Evolutionary conservation across 2,888 invertebrate genomes (phyloP).

Genomic region (Tenthredo livida): DNA sequence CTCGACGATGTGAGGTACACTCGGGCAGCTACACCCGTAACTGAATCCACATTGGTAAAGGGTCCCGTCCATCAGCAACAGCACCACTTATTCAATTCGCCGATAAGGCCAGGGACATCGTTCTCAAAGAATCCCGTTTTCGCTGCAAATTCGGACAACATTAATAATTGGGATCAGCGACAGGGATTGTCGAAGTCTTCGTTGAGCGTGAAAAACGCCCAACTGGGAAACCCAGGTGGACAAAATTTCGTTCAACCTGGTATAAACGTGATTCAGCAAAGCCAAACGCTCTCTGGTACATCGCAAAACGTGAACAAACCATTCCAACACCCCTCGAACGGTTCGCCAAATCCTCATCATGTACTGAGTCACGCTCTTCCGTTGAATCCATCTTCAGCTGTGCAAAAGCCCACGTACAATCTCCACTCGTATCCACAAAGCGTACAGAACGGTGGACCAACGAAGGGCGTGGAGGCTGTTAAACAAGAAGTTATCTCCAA

Average conservation of each 20-base stretch:
- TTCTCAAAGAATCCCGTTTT: conserved; percentile 4
- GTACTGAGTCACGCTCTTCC: neutral
- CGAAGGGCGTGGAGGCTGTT: neutral
- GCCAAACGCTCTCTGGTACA: neutral
- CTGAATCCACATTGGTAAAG: conserved; percentile 33
- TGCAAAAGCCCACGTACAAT: neutral
- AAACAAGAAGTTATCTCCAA: conserved; percentile 55
- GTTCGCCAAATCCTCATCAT: neutral
- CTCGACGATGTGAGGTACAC: conserved; percentile 65
- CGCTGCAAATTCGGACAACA: conserved; percentile 26
- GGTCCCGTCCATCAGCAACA: conserved; percentile 37
- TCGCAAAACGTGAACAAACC: neutral
- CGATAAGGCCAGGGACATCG: conserved; percentile 21
- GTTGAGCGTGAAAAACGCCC: neutral
- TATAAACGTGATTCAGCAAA: neutral
- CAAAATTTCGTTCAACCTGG: conserved; percentile 10
- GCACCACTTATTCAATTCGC: conserved; percentile 23
- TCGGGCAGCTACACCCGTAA: conserved; percentile 57
- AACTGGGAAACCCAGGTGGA: neutral
- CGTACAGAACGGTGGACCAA: conserved; percentile 50
- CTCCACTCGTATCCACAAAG: conserved; percentile 55
- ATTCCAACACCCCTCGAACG: neutral
- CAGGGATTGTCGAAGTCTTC: conserved; percentile 1
- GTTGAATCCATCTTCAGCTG: neutral
- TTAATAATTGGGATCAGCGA: neutral